Evolutionary conservation across 2,888 invertebrate species (phyloP).

Genomic region (Eilema caniola): DNA sequence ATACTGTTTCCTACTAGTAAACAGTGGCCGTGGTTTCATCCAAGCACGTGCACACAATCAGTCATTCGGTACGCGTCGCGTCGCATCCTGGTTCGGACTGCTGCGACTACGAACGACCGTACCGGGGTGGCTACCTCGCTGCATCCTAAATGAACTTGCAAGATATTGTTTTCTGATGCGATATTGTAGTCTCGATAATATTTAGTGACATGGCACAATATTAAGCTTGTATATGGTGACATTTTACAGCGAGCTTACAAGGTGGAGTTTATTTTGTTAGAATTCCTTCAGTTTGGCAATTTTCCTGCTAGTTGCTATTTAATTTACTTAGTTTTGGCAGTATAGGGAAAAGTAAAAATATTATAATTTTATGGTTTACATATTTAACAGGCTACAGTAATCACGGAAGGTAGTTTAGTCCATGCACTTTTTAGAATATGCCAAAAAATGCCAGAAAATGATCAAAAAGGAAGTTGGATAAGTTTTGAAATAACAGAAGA

Average conservation of each 20-base stretch:
- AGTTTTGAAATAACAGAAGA: no score
- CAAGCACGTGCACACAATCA: constrained; percentile 62
- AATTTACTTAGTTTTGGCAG: no score
- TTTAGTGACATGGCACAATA: constrained; percentile 12
- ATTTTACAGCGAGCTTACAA: not conserved
- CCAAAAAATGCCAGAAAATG: no score
- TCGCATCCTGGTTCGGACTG: constrained; percentile 33
- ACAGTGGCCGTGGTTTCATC: constrained; percentile 38
- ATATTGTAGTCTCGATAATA: constrained; percentile 30
- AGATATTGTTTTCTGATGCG: constrained; percentile 46
- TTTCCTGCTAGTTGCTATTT: not conserved
- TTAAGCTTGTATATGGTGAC: constrained; percentile 11
- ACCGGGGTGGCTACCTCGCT: constrained; percentile 37
- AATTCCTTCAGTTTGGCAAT: not conserved
- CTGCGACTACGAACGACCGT: constrained; percentile 30
- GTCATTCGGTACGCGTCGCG: constrained; percentile 62
- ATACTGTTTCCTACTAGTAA: constrained; percentile 24
- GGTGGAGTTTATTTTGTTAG: not conserved
- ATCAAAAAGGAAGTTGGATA: no score
- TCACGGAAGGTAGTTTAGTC: no score
- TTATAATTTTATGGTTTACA: not conserved
- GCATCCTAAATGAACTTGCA: constrained; percentile 53
- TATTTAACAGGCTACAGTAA: not conserved
- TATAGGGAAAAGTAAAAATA: no score
- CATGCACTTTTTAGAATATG: no score